Evolutionary conservation across 2,797 vertebrate species (phyloP).

Genomic region (Labroides dimidiatus): DNA sequence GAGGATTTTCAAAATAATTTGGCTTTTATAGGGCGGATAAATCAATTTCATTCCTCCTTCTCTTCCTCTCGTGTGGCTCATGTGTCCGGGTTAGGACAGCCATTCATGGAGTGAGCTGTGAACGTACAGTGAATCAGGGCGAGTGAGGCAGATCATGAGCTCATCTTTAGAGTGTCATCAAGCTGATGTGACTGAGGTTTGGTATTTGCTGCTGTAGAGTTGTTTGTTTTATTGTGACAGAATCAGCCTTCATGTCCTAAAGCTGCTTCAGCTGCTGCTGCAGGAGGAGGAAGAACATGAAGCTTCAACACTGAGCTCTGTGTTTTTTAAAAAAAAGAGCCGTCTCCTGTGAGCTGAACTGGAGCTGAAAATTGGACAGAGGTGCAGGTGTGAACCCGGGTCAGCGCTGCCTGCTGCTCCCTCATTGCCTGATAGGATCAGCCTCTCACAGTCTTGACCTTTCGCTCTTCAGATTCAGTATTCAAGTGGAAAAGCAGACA

Average conservation of each 20-base stretch:
- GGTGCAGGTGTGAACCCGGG: background rate
- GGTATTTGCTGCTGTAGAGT: too few species aligned
- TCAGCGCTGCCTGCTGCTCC: conserved; percentile 12
- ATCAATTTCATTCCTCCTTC: conserved; percentile 34
- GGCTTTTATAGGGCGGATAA: conserved; percentile 31
- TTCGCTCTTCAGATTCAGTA: conserved; percentile 30
- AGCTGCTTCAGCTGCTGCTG: too few species aligned
- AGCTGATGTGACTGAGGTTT: background rate
- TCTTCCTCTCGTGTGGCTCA: conserved; percentile 8
- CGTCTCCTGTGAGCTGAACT: background rate
- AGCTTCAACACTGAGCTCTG: too few species aligned
- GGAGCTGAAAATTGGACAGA: background rate
- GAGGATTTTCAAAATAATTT: conserved; percentile 25
- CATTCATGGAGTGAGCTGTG: conserved; percentile 28
- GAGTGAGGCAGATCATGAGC: conserved; percentile 17
- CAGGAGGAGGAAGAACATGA: too few species aligned
- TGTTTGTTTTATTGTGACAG: background rate
- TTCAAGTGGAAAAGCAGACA: conserved; percentile 38
- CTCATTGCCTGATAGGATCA: background rate
- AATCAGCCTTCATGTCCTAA: too few species aligned
- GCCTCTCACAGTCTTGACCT: conserved; percentile 18
- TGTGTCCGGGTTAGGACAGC: conserved; percentile 27
- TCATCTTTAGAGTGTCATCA: background rate
- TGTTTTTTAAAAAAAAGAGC: background rate
- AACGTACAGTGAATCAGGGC: conserved; percentile 6